A percentile compares a stretch with the other conserved stretches of the same genome.
Conservation (phyloP, 2,797 vertebrate genomes). For the Nannoperca obscura region DNA sequence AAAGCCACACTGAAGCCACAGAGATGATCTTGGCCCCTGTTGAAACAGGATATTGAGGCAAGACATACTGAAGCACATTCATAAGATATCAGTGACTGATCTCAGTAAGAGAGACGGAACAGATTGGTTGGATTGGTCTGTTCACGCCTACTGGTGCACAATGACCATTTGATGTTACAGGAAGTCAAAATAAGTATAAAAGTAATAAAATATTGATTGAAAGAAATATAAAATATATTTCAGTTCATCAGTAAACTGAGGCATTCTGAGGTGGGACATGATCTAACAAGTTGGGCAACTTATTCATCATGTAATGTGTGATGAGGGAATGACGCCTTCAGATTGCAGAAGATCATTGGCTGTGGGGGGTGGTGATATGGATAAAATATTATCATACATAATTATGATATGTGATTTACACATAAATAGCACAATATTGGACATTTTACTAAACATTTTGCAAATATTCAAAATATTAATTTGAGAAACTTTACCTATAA, state of each 20-base stretch:
- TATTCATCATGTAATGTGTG: neutral
- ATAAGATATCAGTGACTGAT: neutral
- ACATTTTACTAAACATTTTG: too few relatives aligned
- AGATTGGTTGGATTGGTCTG: neutral
- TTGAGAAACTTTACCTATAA: too few relatives aligned
- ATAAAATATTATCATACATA: too few relatives aligned
- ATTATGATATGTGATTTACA: too few relatives aligned
- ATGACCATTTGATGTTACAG: neutral
- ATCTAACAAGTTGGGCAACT: neutral
- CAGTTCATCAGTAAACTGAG: neutral
- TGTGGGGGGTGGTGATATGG: neutral
- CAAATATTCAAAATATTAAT: too few relatives aligned
- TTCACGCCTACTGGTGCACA: neutral
- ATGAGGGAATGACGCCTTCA: neutral
- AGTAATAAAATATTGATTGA: too few relatives aligned
- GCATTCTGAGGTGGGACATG: neutral
- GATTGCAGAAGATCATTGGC: neutral
- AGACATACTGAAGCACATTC: neutral
- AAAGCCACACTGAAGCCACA: neutral
- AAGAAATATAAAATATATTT: neutral
- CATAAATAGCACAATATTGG: too few relatives aligned
- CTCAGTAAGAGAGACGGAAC: neutral
- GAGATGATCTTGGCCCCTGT: neutral
- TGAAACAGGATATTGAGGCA: slow-evolving; percentile 1
- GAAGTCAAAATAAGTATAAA: neutral